phyloP scores from a whole-genome alignment of 2,888 invertebrate species.

The Eilema sororculum region DNA sequence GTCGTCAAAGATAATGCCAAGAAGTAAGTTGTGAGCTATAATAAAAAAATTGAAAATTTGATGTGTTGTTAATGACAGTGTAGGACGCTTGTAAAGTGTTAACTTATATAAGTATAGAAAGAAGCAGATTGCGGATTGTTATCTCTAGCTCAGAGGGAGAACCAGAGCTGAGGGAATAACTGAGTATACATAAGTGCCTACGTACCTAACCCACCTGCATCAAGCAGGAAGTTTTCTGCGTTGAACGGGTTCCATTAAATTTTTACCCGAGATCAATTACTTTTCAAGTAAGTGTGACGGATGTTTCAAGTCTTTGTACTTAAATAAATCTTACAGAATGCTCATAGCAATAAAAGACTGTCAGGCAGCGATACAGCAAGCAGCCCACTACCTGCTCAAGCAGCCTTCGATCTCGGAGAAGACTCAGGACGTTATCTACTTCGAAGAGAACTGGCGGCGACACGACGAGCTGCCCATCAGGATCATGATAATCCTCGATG shows the following conservation, averaged over 20 bases:
- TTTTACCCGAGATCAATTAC: no score
- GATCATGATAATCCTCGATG: constrained; percentile 88
- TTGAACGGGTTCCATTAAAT: no score
- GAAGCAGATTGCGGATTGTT: background rate
- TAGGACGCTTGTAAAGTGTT: no score
- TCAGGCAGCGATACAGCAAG: constrained; percentile 92
- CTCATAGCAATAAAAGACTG: constrained; percentile 89
- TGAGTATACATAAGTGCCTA: no score
- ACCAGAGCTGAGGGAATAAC: no score
- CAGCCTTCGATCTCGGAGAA: constrained; percentile 82
- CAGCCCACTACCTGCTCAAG: constrained; percentile 89
- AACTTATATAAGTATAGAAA: background rate
- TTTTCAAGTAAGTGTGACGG: no score
- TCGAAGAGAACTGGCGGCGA: constrained; percentile 87
- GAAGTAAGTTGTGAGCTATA: constrained; percentile 77
- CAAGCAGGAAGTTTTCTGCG: no score
- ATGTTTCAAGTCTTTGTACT: no score
- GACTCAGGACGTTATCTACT: constrained; percentile 82
- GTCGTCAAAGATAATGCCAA: constrained; percentile 97
- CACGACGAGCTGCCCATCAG: constrained; percentile 88
- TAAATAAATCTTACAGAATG: constrained; percentile 84
- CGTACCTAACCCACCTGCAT: no score
- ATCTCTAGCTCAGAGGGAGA: no score
- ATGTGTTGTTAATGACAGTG: no score
- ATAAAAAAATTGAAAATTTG: background rate